Conservation (phyloP, 2,797 vertebrate species). For the Limosa lapponica region DNA sequence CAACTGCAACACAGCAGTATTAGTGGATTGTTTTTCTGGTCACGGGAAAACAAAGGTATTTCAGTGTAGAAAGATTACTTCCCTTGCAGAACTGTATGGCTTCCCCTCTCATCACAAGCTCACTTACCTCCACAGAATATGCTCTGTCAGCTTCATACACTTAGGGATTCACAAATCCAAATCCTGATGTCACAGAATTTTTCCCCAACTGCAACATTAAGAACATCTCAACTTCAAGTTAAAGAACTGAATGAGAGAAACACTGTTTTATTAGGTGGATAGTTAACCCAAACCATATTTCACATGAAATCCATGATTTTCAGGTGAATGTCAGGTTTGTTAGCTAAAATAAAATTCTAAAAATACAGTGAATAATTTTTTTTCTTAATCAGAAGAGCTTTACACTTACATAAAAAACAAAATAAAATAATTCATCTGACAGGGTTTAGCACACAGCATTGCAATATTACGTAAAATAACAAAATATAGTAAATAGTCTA, state of each 20-base stretch:
- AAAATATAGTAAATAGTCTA: not conserved
- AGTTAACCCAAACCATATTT: not conserved
- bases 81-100: not conserved
- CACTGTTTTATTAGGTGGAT: not conserved
- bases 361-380: not conserved
- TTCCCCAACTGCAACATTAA: not conserved
- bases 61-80: not conserved
- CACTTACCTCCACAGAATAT: not conserved
- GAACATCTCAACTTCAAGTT: not conserved
- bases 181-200: not conserved
- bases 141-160: not conserved
- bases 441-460: not conserved
- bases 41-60: not conserved
- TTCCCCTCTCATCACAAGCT: not conserved
- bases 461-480: not conserved
- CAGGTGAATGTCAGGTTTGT: not conserved
- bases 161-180: not conserved
- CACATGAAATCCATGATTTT: not conserved
- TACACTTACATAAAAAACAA: rapidly evolving
- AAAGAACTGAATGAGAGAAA: not conserved
- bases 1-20: not conserved
- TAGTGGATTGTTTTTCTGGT: not conserved
- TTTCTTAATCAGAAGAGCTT: not conserved
- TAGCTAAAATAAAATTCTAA: not conserved
- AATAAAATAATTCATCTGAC: not conserved